Evolutionary conservation across 23 tunicate species (phyloP).

Genomic region (Halocynthia aurantium): DNA sequence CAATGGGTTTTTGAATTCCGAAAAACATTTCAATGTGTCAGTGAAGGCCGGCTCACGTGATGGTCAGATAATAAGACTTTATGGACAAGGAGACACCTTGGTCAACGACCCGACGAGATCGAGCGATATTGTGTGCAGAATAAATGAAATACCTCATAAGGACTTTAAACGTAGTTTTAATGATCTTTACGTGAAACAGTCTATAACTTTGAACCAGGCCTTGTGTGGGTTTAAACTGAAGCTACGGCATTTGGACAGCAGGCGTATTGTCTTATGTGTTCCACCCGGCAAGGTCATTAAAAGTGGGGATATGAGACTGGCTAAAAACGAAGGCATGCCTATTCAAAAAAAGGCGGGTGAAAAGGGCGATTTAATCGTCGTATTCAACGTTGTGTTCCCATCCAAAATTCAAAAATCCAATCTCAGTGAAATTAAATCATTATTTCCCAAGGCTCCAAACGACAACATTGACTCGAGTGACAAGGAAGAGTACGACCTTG

Average conservation of each 20-base stretch:
- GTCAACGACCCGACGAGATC: background rate
- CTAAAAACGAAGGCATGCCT: slow-evolving; percentile 70
- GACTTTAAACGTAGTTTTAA: slow-evolving; percentile 35
- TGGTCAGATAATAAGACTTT: background rate
- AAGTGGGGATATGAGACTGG: slow-evolving; percentile 40
- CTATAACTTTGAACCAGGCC: slow-evolving; percentile 28
- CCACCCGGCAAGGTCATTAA: slow-evolving; percentile 24
- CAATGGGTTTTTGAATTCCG: background rate
- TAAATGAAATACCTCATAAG: slow-evolving; percentile 29
- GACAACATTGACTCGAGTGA: background rate
- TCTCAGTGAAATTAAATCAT: background rate
- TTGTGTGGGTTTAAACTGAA: slow-evolving; percentile 42
- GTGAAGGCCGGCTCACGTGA: slow-evolving; percentile 1
- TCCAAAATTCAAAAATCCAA: background rate
- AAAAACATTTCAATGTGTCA: background rate
- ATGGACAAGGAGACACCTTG: slow-evolving; percentile 15
- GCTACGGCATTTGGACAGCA: slow-evolving; percentile 43
- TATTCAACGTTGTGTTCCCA: slow-evolving; percentile 52
- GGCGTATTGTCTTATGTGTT: slow-evolving; percentile 26
- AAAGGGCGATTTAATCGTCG: slow-evolving; percentile 40
- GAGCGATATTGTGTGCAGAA: slow-evolving; percentile 23
- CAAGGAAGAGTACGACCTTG: slow-evolving; percentile 6
- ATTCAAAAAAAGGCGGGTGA: slow-evolving; percentile 3
- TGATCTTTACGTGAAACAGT: slow-evolving; percentile 42
- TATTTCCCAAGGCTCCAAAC: slow-evolving; percentile 1